Percentiles rank a stretch among this genome's conserved stretches.
phyloP scores from a whole-genome alignment of 2,797 vertebrate species.

The Lycodopsis pacificus region DNA sequence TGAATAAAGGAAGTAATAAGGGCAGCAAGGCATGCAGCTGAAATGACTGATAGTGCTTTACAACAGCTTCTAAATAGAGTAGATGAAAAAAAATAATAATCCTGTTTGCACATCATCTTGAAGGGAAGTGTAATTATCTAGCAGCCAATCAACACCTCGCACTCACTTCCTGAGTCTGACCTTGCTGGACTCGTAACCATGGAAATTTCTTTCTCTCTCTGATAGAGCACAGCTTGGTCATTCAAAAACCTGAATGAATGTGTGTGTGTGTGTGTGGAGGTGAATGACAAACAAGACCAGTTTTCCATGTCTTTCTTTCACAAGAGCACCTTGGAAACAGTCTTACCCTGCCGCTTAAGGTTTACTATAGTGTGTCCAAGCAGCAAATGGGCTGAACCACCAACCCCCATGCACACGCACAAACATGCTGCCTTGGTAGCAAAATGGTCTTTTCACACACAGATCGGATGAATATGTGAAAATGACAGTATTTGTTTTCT shows the following conservation, averaged over 20 bases:
- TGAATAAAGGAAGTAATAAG: conserved; percentile 74
- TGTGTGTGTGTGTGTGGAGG: conserved; percentile 9
- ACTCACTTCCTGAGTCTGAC: conserved; percentile 81
- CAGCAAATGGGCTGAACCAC: conserved; percentile 61
- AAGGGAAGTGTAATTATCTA: conserved; percentile 83
- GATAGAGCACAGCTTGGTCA: conserved; percentile 56
- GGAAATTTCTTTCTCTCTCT: conserved; percentile 71
- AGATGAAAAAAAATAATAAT: conserved; percentile 35
- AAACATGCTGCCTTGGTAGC: conserved; percentile 27
- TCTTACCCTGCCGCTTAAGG: conserved; percentile 57
- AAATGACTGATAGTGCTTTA: conserved; percentile 74
- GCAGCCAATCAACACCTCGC: conserved; percentile 75
- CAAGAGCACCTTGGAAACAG: conserved; percentile 62
- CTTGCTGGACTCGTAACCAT: conserved; percentile 81
- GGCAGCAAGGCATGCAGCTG: conserved; percentile 58
- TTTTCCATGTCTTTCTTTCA: conserved; percentile 57
- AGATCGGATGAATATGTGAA: conserved; percentile 56
- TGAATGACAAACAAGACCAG: conserved; percentile 54
- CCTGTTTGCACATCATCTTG: conserved; percentile 73
- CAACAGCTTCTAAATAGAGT: conserved; percentile 60
- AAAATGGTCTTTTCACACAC: conserved; percentile 42
- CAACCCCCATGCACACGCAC: conserved; percentile 7
- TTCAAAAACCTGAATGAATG: conserved; percentile 31
- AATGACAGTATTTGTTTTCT: conserved; percentile 64
- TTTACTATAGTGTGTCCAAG: conserved; percentile 54